phyloP scores from a whole-genome alignment of 2,113 vertebrate genomes.

The Fukomys damarensis region DNA sequence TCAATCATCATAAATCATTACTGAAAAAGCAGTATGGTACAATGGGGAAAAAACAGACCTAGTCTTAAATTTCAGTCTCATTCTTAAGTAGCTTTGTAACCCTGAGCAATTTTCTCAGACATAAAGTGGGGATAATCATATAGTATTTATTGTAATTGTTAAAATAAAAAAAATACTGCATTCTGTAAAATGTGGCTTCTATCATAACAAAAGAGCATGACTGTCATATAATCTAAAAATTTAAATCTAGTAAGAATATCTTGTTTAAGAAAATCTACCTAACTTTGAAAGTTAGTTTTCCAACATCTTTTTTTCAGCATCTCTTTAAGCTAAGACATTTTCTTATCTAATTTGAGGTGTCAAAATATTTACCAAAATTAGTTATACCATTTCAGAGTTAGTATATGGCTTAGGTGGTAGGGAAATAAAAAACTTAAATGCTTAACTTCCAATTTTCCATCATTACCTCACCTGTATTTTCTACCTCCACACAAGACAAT shows the following conservation, averaged over 20 bases:
- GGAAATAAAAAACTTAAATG: not conserved
- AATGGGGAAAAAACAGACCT: not conserved
- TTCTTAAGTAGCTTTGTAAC: not conserved
- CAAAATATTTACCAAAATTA: not conserved
- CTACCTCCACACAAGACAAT: not conserved
- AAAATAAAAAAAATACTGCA: constrained; percentile 1
- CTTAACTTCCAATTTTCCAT: not conserved
- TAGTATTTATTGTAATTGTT: not conserved
- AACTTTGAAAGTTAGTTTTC: constrained; percentile 17
- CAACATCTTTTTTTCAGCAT: not conserved
- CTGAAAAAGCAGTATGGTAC: not conserved
- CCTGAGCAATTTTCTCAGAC: constrained; percentile 24
- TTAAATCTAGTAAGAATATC: not conserved
- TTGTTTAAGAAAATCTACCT: not conserved
- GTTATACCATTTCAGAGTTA: not conserved
- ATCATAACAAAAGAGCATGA: not conserved
- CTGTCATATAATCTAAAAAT: not conserved
- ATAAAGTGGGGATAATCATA: not conserved
- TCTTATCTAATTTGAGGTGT: not conserved
- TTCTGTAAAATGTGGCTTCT: not conserved
- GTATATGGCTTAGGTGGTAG: not conserved
- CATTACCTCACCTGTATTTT: too few species aligned
- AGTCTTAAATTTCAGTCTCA: not conserved
- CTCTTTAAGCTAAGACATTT: not conserved
- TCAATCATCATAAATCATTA: not conserved